These are phyloP conservation scores for Tryphoninae sp. DNA, from an alignment of 2,888 invertebrate species.

Conservation along the genomic window DNA sequence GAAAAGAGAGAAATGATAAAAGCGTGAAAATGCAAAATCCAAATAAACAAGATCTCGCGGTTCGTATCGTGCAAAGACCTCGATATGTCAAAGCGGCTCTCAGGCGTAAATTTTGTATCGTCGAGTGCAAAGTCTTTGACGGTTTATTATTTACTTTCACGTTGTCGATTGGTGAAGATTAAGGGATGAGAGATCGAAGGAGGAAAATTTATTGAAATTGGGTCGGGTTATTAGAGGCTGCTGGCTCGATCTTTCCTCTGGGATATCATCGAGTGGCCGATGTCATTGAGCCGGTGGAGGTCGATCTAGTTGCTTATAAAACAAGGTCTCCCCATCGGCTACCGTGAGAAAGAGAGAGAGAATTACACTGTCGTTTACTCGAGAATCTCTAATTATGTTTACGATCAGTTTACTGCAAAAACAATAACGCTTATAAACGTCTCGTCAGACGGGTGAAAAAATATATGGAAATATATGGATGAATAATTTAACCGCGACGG, in stretches of 20 bases:
- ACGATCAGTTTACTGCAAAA: conserved; percentile 35
- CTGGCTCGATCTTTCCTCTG: conserved; percentile 2
- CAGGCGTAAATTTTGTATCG: conserved; percentile 39
- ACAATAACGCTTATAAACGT: conserved; percentile 35
- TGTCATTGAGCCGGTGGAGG: conserved; percentile 47
- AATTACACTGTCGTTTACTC: conserved; percentile 17
- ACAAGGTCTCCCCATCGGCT: conserved; percentile 43
- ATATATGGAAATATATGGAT: conserved; percentile 44
- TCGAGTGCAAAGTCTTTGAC: conserved; percentile 53
- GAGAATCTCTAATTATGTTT: conserved; percentile 51
- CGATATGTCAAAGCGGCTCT: conserved; percentile 12
- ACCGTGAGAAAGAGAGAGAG: not conserved
- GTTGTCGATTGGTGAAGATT: not conserved
- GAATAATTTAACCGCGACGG: conserved; percentile 39
- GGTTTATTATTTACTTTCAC: not conserved
- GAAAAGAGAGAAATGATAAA: not conserved
- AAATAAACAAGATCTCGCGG: conserved; percentile 25
- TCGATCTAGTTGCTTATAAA: conserved; percentile 40
- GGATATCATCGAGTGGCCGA: conserved; percentile 21
- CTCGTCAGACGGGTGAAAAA: not conserved
- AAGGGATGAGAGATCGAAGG: not conserved
- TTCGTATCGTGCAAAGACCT: conserved; percentile 23
- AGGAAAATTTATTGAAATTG: conserved; percentile 33
- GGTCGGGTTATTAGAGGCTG: conserved; percentile 42
- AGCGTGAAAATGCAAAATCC: conserved; percentile 8